Conservation (phyloP, 2,888 invertebrate genomes). For the Penaeus monodon region DNA sequence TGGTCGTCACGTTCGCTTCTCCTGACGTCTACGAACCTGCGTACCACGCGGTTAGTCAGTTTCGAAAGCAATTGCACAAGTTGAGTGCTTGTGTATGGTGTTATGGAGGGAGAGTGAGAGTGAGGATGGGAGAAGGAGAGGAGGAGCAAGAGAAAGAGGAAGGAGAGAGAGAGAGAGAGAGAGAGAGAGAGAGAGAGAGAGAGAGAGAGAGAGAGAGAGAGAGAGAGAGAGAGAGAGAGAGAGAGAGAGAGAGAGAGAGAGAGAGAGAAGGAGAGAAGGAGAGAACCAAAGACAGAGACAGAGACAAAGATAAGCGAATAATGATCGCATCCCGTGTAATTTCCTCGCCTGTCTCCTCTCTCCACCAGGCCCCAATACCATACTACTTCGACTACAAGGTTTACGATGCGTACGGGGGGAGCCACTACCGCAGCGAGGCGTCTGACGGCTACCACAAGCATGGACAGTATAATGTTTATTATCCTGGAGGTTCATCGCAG, state of each 20-base stretch:
- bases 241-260: too few species aligned
- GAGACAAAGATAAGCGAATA: too few species aligned
- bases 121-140: not conserved
- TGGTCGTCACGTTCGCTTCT: not conserved
- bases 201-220: too few species aligned
- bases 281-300: too few species aligned
- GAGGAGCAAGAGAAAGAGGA: too few species aligned
- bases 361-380: slow-evolving; percentile 5
- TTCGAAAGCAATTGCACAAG: too few species aligned
- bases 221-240: too few species aligned
- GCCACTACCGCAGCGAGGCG: slow-evolving; percentile 29
- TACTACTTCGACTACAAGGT: slow-evolving; percentile 51
- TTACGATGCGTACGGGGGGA: slow-evolving; percentile 41
- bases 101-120: not conserved
- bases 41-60: not conserved
- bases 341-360: too few species aligned
- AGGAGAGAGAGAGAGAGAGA: too few species aligned
- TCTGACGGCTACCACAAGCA: slow-evolving; percentile 41
- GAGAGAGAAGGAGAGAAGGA: too few species aligned
- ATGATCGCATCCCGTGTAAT: too few species aligned
- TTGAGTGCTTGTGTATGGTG: not conserved
- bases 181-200: too few species aligned
- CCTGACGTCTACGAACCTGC: not conserved
- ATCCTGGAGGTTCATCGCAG: not conserved
- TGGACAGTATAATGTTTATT: slow-evolving; percentile 30